These are phyloP conservation scores for Drosophila barbarae DNA, from an alignment of 2,888 invertebrate genomes.

Conservation along the genomic window DNA sequence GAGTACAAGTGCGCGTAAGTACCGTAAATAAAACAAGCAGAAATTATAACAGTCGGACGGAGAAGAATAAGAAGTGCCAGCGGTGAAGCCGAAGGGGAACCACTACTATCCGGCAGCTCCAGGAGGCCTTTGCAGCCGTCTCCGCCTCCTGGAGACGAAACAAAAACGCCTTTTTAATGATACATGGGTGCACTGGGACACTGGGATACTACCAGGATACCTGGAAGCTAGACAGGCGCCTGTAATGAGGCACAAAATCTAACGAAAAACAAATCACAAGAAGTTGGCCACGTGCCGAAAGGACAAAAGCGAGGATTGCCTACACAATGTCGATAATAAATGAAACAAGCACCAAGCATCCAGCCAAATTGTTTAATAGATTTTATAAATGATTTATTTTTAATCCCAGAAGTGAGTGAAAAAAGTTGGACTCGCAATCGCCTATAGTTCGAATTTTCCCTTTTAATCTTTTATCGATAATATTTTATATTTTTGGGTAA, in stretches of 20 bases:
- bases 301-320: slow-evolving; percentile 1
- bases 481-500: background rate
- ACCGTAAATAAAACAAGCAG: slow-evolving; percentile 67
- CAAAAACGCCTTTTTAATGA: slow-evolving; percentile 63
- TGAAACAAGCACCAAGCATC: too few relatives aligned
- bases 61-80: slow-evolving; percentile 3
- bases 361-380: background rate
- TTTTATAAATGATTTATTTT: background rate
- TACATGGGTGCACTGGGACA: slow-evolving; percentile 40
- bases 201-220: background rate
- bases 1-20: slow-evolving; percentile 59
- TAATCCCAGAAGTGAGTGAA: background rate
- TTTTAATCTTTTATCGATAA: too few relatives aligned
- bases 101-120: slow-evolving; percentile 14
- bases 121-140: background rate
- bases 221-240: slow-evolving; percentile 26
- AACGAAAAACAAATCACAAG: slow-evolving; percentile 33
- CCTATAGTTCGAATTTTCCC: too few relatives aligned
- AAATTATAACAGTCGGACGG: slow-evolving; percentile 57
- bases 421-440: background rate
- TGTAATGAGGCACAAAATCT: slow-evolving; percentile 58
- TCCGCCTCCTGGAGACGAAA: background rate
- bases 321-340: background rate
- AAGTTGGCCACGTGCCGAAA: slow-evolving; percentile 35
- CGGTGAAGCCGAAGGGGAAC: background rate